Base-by-base conservation (phyloP, 2,888 invertebrate species). In the Steinernema carpocapsae region DNA sequence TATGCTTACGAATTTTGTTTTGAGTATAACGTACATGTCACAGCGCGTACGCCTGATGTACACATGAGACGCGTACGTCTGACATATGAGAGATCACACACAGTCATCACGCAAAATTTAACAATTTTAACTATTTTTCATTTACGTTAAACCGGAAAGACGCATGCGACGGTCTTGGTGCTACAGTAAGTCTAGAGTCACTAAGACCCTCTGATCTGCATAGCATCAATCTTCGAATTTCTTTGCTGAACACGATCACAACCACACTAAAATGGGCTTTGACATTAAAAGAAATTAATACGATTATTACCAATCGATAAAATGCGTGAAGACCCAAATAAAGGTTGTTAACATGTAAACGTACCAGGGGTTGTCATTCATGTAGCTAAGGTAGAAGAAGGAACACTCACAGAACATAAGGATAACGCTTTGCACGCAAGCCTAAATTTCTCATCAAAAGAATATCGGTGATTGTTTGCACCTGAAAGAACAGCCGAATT, bases 341-440 rank as follows among this genome's bases (percentile, higher is more conserved):
- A 56, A 56, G 6, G 56, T 56, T 10, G 56, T 56, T 3, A 26
- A 56, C 4, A 26, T 26, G 26, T 24, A 56, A 4, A 26, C 56
- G 17, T 56, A 56, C 56, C 56, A 56, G 6, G 56, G 56, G 26
- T 10, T 17, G 56, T 56, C 56, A 24, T 4, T 22, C 26, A 56
- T 24, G 26, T 56, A 56, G 26, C 56, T 56, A 2, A 56, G 24
- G 56, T 7, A 56, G 56, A 56, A 56, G 56, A 56, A 56, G 22
- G 56, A 56, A 26, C 56, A 56, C 17, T 56, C 56, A 17, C 56
- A 56, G 56, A 56, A 56, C 56, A 56, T 56, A 4, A 56, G 56
- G 6, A 56, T 4, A 6, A 56, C 24, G 56, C 56, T 56, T 56
- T 56, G 56, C 4, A 26, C 26, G 56, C 56, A 56, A 7, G 56